Conservation (phyloP, 1,140 invertebrate genomes). For the Panagrolaimus sp. region DNA sequence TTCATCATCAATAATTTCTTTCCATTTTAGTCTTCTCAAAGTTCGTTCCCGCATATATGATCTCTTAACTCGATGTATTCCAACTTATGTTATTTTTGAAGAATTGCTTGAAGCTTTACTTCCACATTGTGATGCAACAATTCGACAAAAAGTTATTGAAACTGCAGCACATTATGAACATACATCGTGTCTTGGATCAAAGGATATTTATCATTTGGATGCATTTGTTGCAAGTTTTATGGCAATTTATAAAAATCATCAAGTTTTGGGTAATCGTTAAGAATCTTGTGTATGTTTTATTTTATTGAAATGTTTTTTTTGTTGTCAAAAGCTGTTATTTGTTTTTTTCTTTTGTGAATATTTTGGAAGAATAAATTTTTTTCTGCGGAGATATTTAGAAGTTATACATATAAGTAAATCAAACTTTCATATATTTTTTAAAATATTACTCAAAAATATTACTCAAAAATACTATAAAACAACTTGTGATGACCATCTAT, state of each 20-base stretch:
- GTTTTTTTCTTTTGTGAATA: too few species aligned
- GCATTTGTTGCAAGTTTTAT: conserved; percentile 4
- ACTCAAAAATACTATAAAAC: too few species aligned
- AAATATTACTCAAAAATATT: too few species aligned
- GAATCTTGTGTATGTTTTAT: too few species aligned
- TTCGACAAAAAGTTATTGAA: not conserved
- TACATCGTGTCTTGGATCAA: not conserved
- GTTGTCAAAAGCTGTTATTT: too few species aligned
- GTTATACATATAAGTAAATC: too few species aligned
- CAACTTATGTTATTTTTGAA: conserved; percentile 84
- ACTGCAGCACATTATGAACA: not conserved
- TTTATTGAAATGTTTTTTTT: too few species aligned
- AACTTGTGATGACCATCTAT: too few species aligned
- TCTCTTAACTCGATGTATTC: conserved; percentile 84
- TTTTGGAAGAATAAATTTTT: too few species aligned
- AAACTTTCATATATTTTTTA: too few species aligned
- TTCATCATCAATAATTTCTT: conserved; percentile 12
- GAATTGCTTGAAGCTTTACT: conserved; percentile 34
- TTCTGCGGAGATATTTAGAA: too few species aligned
- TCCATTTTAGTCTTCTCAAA: conserved; percentile 66
- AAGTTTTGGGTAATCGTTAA: too few species aligned
- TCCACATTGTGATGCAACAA: not conserved
- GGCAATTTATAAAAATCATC: not conserved
- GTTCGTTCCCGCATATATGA: conserved; percentile 84
- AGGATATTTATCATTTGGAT: conserved; percentile 11